Base-by-base conservation (phyloP, 1,140 invertebrate species). In the Trichonephila inaurata region DNA sequence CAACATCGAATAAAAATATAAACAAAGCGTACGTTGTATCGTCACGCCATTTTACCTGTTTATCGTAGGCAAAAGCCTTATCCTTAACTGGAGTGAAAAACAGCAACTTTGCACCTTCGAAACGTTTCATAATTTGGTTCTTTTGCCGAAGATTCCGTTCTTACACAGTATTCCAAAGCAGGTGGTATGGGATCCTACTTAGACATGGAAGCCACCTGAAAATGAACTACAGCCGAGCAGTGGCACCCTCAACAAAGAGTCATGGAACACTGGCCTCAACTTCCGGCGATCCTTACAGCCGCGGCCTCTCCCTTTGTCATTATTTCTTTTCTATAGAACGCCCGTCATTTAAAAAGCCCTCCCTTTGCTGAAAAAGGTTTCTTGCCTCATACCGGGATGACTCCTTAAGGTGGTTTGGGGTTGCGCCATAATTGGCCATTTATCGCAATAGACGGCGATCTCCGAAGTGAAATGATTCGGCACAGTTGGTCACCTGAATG, bases 41-140 rank as follows among this genome's bases (percentile, higher is more conserved):
- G 14, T 33, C 33, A 77, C 72, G 72, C 72, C 72, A 77, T 77
- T 77, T 77, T 77, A 77, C 72, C 72, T 77, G 72, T 33, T 77
- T 77, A 28, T 77, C 72, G 28, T 33, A 77, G 14, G 72, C 24
- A 77, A 40, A 24, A 5, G 85, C 14, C 44, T 93, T 93, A 93
- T 93, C 92, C 85, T 93, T 93, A n/a, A 93, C 85, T 0, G 92
- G 92, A 44, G 92, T 93, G 12, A 18, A 88, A 93, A 93, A 93
- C 66, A 93, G 60, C 66, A 88, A 64, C 61, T 93, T 93, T 0
- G 92, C 92, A 19, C 92, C 92, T 62, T 93, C 92, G 24, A 93
- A 93, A 5, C 92, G 85, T 51, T 93, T 93, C 92, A 93, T 93
- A 62, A 16, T 33, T 61, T 8, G 51, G 8, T 24, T 40, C 21